phyloP scores from a whole-genome alignment of 2,888 invertebrate genomes.

The Lithophane leautieri region DNA sequence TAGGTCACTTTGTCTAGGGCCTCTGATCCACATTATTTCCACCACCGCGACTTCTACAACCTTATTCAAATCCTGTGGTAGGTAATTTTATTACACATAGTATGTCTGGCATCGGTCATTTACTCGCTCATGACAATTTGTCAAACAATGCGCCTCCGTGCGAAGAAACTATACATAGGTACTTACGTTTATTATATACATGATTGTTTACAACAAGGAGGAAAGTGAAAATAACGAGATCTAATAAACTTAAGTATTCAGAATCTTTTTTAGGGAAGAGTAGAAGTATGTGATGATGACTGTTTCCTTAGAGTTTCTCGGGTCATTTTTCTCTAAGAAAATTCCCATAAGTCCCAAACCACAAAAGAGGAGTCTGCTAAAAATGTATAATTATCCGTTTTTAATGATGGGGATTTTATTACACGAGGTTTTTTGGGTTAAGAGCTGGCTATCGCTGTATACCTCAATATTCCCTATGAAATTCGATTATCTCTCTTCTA shows the following conservation, averaged over 20 bases:
- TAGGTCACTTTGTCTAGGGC: too few relatives aligned
- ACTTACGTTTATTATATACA: conserved; percentile 1
- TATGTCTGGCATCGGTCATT: conserved; percentile 37
- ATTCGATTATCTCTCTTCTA: not conserved
- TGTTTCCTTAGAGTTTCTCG: not conserved
- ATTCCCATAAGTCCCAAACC: not conserved
- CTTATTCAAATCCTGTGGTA: conserved; percentile 22
- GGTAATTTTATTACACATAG: conserved; percentile 18
- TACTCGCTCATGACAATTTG: conserved; percentile 45
- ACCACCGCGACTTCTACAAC: conserved; percentile 2
- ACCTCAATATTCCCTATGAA: not conserved
- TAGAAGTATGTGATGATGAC: not conserved
- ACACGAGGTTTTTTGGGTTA: not conserved
- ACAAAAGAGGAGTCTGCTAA: not conserved
- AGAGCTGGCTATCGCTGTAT: not conserved
- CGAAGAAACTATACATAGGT: conserved; percentile 16
- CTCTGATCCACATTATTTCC: conserved; percentile 3
- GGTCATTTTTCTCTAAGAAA: not conserved
- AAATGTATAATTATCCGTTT: not conserved
- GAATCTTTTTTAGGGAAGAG: not conserved
- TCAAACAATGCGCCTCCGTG: conserved; percentile 52
- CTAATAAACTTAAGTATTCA: not conserved
- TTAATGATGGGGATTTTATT: not conserved
- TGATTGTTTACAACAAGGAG: conserved; percentile 13
- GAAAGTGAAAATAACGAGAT: conserved; percentile 33